Evolutionary conservation across 2,888 invertebrate genomes (phyloP), one percentile per base, ranked within the genome.

Genomic region (Fragum fragum): DNA sequence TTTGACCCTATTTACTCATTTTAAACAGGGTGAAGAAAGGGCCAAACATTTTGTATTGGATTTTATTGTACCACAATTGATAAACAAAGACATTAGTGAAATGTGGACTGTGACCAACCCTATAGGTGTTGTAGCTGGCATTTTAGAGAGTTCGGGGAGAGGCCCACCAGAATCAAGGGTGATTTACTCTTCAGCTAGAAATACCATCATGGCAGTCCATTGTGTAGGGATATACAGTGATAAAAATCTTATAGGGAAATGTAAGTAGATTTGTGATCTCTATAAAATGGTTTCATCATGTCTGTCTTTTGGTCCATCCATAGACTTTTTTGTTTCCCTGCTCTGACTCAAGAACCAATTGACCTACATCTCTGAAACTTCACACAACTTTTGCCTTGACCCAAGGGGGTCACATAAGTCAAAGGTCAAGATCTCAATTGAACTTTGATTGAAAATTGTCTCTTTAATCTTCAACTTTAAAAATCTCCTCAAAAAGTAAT

Each of bases 191-290:
- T 95, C 96, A 1, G 99, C 97, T 7, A 95, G 95, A 63, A 97
- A 96, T 89, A 98, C 99, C 0, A 95, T 99, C 42, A 95, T 98
- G 42, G 97, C 98, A 0, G 96, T 97, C 75, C 99, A 97, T 94
- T 96, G 97, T 93, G 97, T 99, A 14, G 99, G 97, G 0, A 95
- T 99, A 16, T 99, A 99, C 94, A 95, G 96, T 9, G 96, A 98
- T 89, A 97, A 97, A 94, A 95, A 97, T 92, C 96, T 98, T 89
- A 95, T 98, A 73, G 98, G 98, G 66, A 96, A 97, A 94, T 97
- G 98, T 98, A 95, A 95, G 71, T 71, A 39, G n/a, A 3, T 57
- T 57, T 57, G 3, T 26, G 57, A 14, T n/a, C 14, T 9, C 3
- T 39, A 14, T 14, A 39, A 9, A 39, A 39, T n/a, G n/a, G 39